Evolutionary conservation across 2,797 vertebrate species (phyloP), one percentile per base, ranked within the genome.

Genomic region (Chaetodon trifasciatus): DNA sequence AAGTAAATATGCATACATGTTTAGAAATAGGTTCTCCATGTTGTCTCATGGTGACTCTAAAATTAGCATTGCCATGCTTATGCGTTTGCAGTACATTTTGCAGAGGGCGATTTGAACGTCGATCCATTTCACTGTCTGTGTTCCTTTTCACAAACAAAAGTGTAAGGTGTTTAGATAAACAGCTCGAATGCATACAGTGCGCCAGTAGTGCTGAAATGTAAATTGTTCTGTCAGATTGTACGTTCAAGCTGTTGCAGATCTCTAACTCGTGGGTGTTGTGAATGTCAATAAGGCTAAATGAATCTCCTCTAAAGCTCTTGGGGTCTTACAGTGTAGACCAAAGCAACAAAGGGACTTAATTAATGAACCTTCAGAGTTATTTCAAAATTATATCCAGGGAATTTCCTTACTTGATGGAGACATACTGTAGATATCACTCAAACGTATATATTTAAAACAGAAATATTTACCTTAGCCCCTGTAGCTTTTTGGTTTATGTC

Each of bases 301-400:
- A 86, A 68, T 76, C 55, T 84, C 82, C 23, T 75, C 60, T 82
- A 71, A 80, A 77, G 73, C 86, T 86, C 81, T 61, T 65, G 56
- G 77, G 80, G 69, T 87, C 76, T 84, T 65, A 46, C 19, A 61
- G 35, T 81, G 61, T 50, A 70, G 50, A 81, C 46, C 74, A 69
- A 78, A 87, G 81, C 78, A 89, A 85, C 74, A 81, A 62, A 69
- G 75, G 65, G 47, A 83, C 81, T 78, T 86, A 85, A 90, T 92
- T 82, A 88, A 80, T 67, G 37, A 85, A 83, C 72, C 46, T 77
- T 75, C 66, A 60, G 24, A 76, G 70, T 86, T n/a, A 63, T 88
- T 83, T 71, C 10, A 56, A 76, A 66, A 78, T 57, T 15, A 72
- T 75, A 21, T 73, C 69, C 8, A 52, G 28, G 70, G 15, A 67